Base-by-base conservation (phyloP, 2,888 invertebrate species). In the Brenthis ino region DNA sequence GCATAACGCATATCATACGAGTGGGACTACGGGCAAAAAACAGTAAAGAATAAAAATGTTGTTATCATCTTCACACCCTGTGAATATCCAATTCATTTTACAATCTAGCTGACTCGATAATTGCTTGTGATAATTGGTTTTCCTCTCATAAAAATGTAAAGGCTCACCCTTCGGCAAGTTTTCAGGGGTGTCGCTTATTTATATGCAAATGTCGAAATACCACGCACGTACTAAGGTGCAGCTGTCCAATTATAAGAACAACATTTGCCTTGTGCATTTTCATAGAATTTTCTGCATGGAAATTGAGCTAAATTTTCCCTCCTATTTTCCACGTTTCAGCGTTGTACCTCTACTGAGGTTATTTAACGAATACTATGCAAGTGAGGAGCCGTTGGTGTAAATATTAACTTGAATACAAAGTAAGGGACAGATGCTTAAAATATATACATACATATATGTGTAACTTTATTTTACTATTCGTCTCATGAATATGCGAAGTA, bases 241-340 rank as follows among this genome's bases (percentile, higher is more conserved):
- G 86, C 89, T 91, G 89, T 87, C 83, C 89, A 89, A 90, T 91
- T 90, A 90, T 87, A 87, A 87, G 88, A 88, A 88, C 88, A 89
- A 87, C 86, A 87, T 87, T 88, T 84, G 83, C 83, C 84, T 83
- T 84, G 83, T 86, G 89, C 86, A 89, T 88, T 91, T 91, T 88
- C 87, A 89, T 86, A 81, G 80, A 87, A 84, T 87, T 89, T 89
- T 87, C 86, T 84, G 76, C 76, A 77, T 79, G 71, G 71, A 79
- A 79, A 76, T 78, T 75, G 84, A 84, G 84, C 83, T 80, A 82
- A 86, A 85, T 85, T 28, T 28, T 87, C 82, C 72, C 74, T 84
- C 79, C 80, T 85, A 85, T 87, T 82, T 72, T 74, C 84, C 78
- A 81, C 83, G 82, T 84, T 82, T 82, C 80, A 82, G 77, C 77